Percentiles rank a stretch among this genome's conserved stretches.
Evolutionary conservation across 2,888 invertebrate genomes (phyloP).

Genomic region (Vesta saturnalis): DNA sequence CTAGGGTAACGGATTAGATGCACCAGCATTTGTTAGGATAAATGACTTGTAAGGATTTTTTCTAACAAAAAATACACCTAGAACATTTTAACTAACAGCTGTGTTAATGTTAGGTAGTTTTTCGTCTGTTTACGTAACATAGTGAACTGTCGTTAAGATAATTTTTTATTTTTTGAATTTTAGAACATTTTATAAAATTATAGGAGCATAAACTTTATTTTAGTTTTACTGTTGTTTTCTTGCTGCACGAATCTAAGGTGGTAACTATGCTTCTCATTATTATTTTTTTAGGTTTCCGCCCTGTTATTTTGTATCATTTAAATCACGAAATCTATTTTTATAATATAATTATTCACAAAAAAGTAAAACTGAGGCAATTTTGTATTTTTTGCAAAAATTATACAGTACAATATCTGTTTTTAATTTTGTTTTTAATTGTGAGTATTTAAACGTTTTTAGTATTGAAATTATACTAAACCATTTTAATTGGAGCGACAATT

Average conservation of each 20-base stretch:
- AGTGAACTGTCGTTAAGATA: neutral
- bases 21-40: constrained; percentile 24
- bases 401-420: too few relatives aligned
- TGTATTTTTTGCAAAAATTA: too few relatives aligned
- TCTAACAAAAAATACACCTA: neutral
- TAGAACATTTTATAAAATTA: neutral
- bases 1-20: constrained; percentile 37
- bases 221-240: too few relatives aligned
- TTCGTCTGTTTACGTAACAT: neutral
- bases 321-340: too few relatives aligned
- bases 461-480: too few relatives aligned
- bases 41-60: constrained; percentile 21
- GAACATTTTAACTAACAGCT: constrained; percentile 15
- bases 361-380: too few relatives aligned
- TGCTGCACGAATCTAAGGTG: too few relatives aligned
- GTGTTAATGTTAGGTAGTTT: constrained; percentile 6
- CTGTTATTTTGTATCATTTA: too few relatives aligned
- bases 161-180: neutral
- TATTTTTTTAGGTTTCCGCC: too few relatives aligned
- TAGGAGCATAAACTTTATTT: neutral
- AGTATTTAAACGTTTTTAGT: too few relatives aligned
- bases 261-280: neutral
- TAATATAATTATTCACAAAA: neutral
- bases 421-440: too few relatives aligned
- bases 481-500: too few relatives aligned